Percentiles rank a stretch among this genome's conserved stretches.
Evolutionary conservation across 2,797 vertebrate genomes (phyloP).

Genomic region (Emys orbicularis): DNA sequence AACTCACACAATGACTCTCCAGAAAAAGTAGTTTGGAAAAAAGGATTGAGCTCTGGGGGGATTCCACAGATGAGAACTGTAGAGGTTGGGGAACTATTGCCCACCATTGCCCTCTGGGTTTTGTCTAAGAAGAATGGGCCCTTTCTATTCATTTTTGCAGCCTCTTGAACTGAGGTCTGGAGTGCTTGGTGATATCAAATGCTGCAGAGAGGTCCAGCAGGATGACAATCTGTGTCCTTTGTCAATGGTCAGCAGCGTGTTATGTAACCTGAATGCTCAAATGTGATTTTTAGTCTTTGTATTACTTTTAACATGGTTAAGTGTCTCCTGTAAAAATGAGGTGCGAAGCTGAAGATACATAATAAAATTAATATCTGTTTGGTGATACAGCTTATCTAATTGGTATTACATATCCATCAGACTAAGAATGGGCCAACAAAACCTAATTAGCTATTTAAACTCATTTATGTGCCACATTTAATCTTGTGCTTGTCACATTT

Average conservation of each 20-base stretch:
- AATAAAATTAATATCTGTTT: not conserved
- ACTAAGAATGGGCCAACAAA: slow-evolving; percentile 68
- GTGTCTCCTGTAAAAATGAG: not conserved
- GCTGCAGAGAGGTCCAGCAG: not conserved
- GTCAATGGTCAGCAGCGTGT: not conserved
- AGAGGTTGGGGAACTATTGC: not conserved
- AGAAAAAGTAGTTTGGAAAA: not conserved
- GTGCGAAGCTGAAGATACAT: not conserved
- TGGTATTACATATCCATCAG: slow-evolving; percentile 64
- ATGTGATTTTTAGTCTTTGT: not conserved
- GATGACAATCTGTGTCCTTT: not conserved
- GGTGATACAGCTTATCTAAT: slow-evolving; percentile 49
- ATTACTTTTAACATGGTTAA: not conserved
- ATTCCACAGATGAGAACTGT: not conserved
- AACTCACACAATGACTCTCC: not conserved
- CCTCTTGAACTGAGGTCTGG: not conserved
- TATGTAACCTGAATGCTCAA: not conserved
- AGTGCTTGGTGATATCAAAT: not conserved
- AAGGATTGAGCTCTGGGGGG: not conserved
- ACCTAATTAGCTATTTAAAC: slow-evolving; percentile 77
- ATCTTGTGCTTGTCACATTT: slow-evolving; percentile 77
- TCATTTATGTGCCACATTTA: slow-evolving; percentile 74
- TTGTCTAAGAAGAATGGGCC: not conserved
- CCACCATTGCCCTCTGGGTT: not conserved
- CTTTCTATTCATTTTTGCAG: not conserved